These are phyloP conservation scores for Labeo rohita DNA, from an alignment of 2,113 vertebrate species.

Conservation along the genomic window DNA sequence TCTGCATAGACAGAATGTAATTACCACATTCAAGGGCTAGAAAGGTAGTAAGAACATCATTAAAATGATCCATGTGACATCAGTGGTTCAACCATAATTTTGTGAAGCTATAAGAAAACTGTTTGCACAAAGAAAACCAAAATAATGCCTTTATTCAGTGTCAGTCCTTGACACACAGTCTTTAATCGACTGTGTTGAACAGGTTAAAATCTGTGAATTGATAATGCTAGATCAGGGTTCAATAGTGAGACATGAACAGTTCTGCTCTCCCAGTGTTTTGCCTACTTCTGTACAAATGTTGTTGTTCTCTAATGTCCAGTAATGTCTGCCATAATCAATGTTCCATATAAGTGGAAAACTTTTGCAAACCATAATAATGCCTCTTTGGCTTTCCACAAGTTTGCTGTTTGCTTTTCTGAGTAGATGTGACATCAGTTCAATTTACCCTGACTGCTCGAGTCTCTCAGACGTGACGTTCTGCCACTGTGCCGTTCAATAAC, in stretches of 20 bases:
- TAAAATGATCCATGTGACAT: too few species aligned
- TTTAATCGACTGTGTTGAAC: not conserved
- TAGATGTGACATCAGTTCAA: slow-evolving; percentile 31
- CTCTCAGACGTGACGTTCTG: slow-evolving; percentile 22
- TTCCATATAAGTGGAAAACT: slow-evolving; percentile 37
- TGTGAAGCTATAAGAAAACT: too few species aligned
- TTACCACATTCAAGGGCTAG: too few species aligned
- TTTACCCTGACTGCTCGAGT: slow-evolving; percentile 20
- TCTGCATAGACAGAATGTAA: too few species aligned
- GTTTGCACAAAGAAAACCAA: too few species aligned
- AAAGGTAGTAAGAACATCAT: too few species aligned
- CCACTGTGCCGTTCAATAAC: slow-evolving; percentile 32
- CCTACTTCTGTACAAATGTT: slow-evolving; percentile 14
- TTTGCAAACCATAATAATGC: slow-evolving; percentile 27
- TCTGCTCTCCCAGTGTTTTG: slow-evolving; percentile 26
- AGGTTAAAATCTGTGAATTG: not conserved
- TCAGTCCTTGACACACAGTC: too few species aligned
- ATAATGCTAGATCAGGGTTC: slow-evolving; percentile 11
- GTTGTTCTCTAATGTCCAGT: slow-evolving; percentile 9
- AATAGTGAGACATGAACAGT: slow-evolving; percentile 1
- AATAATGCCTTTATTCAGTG: too few species aligned
- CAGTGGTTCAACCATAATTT: too few species aligned
- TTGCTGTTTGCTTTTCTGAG: slow-evolving; percentile 13
- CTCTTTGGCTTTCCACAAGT: slow-evolving; percentile 27
- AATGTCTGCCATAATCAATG: slow-evolving; percentile 31